These are phyloP conservation scores for Macroteleia sp. DNA, from an alignment of 2,888 invertebrate genomes.

Conservation along the genomic window DNA sequence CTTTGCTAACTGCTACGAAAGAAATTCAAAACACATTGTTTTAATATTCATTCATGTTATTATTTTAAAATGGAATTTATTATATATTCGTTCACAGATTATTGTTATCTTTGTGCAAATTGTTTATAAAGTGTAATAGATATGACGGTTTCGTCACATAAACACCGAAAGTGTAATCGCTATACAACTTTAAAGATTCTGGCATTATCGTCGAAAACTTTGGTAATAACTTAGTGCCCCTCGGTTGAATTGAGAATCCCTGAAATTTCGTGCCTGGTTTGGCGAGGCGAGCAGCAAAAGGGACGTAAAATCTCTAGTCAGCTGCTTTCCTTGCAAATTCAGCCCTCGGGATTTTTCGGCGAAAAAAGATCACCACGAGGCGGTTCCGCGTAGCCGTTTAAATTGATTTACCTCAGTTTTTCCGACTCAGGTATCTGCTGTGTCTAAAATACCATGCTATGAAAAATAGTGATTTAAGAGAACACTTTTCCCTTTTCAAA, in stretches of 20 bases:
- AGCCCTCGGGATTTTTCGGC: slow-evolving; percentile 67
- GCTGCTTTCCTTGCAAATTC: slow-evolving; percentile 81
- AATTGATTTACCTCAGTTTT: slow-evolving; percentile 81
- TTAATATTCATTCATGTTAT: background rate
- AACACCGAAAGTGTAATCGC: slow-evolving; percentile 25
- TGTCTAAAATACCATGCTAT: slow-evolving; percentile 1
- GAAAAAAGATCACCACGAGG: slow-evolving; percentile 55
- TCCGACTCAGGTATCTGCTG: slow-evolving; percentile 76
- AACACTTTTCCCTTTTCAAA: background rate
- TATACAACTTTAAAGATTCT: slow-evolving; percentile 17
- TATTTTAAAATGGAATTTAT: too few relatives aligned
- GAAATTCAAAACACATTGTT: too few relatives aligned
- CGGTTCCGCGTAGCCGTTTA: slow-evolving; percentile 74
- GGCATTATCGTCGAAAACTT: slow-evolving; percentile 53
- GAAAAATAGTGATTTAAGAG: slow-evolving; percentile 23
- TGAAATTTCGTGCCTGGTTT: slow-evolving; percentile 67
- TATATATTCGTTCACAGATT: too few relatives aligned
- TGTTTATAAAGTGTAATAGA: slow-evolving; percentile 36
- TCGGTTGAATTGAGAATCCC: slow-evolving; percentile 65
- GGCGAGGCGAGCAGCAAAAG: slow-evolving; percentile 54
- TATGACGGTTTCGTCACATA: slow-evolving; percentile 38
- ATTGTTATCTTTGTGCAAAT: background rate
- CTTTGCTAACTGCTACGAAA: too few relatives aligned
- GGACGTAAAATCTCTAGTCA: slow-evolving; percentile 76
- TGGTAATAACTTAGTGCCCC: slow-evolving; percentile 52